Evolutionary conservation across 2,797 vertebrate species (phyloP), one percentile per base, ranked within the genome.

Genomic region (Myotis findleyi): DNA sequence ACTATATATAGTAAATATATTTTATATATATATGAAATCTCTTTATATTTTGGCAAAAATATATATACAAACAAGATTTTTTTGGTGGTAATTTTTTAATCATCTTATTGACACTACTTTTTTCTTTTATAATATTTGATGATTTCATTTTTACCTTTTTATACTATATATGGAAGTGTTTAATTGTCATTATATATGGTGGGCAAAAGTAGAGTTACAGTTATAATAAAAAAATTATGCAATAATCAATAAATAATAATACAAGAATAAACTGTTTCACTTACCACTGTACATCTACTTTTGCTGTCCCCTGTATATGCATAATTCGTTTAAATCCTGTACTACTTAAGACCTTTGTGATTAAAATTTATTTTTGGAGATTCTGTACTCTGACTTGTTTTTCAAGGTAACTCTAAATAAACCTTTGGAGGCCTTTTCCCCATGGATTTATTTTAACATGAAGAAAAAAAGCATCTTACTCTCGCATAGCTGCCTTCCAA

Each of bases 81-180:
- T 95, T 68, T 55, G 1, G 7, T 51, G 21, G 55, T 68, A 36
- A 71, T 51, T 14, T 92, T 33, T 57, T 86, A 89, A 76, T 44
- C 38, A 44, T 33, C 10, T 36, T 72, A 66, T 18, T 47, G 0
- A 53, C 55, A 72, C 1, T 72, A 5, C 5, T 49, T 79, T 93
- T 59, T 51, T 68, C 9, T 72, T 77, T 93, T 55, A 30, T 75
- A 59, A 59, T 79, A 64, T 69, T 91, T 68, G 23, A 71, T 73
- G 23, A 69, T 88, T 68, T 91, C 33, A n/a, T 59, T 25, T 77
- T 94, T 14, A 77, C n/a, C n/a, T 93, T 94, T 91, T 64, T 38
- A 80, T 5, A 92, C 7, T 53, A 57, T 2, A 49, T 87, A 33
- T 17, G 36, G 11, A 92, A 25, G 11, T 87, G 0, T 30, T 84